These are phyloP conservation scores for Synchiropus splendidus DNA, from an alignment of 2,113 vertebrate genomes.

Conservation along the genomic window DNA sequence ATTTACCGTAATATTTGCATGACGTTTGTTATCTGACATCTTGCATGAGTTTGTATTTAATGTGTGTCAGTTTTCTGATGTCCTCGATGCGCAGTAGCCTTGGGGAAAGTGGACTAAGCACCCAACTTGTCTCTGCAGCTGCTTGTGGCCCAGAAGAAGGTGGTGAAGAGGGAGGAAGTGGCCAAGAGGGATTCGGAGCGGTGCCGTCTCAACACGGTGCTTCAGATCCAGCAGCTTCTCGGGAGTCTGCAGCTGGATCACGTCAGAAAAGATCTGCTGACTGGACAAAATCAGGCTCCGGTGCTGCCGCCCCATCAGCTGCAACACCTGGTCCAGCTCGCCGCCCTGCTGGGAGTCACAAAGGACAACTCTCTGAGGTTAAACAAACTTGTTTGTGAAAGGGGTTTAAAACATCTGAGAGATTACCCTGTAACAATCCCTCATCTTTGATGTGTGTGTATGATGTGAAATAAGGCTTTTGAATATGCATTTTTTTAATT, in stretches of 20 bases:
- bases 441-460: too few species aligned
- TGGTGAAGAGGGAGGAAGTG: slow-evolving; percentile 70
- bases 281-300: slow-evolving; percentile 72
- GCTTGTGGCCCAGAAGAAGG: slow-evolving; percentile 83
- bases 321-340: slow-evolving; percentile 78
- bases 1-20: too few species aligned
- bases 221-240: slow-evolving; percentile 84
- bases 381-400: neutral
- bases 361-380: slow-evolving; percentile 76
- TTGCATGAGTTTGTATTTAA: neutral
- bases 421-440: too few species aligned
- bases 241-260: slow-evolving; percentile 77
- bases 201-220: slow-evolving; percentile 73
- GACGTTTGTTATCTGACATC: neutral
- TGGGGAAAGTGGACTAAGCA: neutral
- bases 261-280: slow-evolving; percentile 74
- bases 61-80: neutral
- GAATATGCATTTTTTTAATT: neutral
- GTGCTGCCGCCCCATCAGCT: slow-evolving; percentile 73
- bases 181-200: slow-evolving; percentile 73
- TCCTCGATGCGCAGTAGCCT: too few species aligned
- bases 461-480: too few species aligned
- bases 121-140: slow-evolving; percentile 59
- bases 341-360: slow-evolving; percentile 71
- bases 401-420: too few species aligned